phyloP scores from a whole-genome alignment of 1,140 invertebrate species.

The Hylaeus volcanicus region DNA sequence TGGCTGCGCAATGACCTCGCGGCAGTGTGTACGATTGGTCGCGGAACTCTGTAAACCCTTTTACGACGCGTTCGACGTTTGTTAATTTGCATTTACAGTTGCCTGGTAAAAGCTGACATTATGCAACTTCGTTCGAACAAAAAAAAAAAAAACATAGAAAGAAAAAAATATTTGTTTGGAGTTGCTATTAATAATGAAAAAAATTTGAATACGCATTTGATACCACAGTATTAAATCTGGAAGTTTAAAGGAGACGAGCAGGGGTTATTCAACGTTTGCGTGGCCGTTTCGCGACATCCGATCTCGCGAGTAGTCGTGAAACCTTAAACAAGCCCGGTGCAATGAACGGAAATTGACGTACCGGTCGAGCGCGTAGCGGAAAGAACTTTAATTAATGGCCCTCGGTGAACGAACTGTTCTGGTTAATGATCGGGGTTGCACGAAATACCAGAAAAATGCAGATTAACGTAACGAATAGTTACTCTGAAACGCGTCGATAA shows the following conservation, averaged over 20 bases:
- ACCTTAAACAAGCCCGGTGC: constrained; percentile 13
- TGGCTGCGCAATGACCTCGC: background rate
- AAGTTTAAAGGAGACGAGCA: no score
- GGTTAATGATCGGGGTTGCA: background rate
- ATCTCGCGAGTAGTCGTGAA: background rate
- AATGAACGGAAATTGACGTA: constrained; percentile 45
- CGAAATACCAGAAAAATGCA: background rate
- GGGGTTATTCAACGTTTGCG: no score
- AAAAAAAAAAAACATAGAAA: no score
- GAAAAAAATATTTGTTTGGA: no score
- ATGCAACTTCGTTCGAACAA: background rate
- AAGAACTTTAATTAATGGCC: constrained; percentile 42
- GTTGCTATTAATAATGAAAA: no score
- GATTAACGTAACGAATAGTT: background rate
- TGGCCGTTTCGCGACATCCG: background rate
- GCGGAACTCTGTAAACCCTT: background rate
- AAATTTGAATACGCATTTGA: no score
- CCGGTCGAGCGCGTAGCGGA: constrained; percentile 23
- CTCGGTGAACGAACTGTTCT: background rate
- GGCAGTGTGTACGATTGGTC: no score
- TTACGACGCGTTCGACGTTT: constrained; percentile 8
- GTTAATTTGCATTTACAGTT: constrained; percentile 19
- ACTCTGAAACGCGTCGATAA: background rate
- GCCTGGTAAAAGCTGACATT: constrained; percentile 7
- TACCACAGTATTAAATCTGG: no score